A percentile compares a stretch with the other conserved stretches of the same genome.
phyloP scores from a whole-genome alignment of 1,140 invertebrate species.

The Drosophila hydei region DNA sequence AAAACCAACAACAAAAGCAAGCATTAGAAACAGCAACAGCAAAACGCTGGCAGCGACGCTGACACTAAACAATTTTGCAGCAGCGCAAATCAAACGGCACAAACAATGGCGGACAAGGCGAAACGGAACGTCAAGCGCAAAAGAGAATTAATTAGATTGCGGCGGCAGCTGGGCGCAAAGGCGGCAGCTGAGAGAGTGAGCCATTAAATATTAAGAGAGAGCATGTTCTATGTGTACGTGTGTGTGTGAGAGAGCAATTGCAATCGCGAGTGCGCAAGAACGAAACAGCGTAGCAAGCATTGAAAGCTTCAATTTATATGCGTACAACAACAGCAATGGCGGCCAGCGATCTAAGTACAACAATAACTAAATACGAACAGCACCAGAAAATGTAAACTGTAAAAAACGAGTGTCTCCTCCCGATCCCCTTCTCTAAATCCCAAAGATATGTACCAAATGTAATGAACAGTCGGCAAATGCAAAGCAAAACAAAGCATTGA shows the following conservation, averaged over 20 bases:
- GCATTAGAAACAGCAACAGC: conserved; percentile 22
- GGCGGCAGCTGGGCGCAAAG: conserved; percentile 69
- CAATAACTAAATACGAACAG: conserved; percentile 17
- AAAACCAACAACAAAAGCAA: conserved; percentile 9
- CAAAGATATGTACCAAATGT: conserved; percentile 58
- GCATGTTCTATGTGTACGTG: background rate
- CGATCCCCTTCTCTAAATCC: background rate
- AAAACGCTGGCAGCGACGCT: conserved; percentile 32
- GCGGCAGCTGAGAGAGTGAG: conserved; percentile 52
- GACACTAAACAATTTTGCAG: conserved; percentile 40
- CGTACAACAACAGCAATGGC: conserved; percentile 29
- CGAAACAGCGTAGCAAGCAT: conserved; percentile 25
- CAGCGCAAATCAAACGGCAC: conserved; percentile 54
- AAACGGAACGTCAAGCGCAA: conserved; percentile 45
- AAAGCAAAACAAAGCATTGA: conserved; percentile 66
- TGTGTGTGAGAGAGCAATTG: background rate
- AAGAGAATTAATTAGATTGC: conserved; percentile 78
- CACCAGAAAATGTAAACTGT: conserved; percentile 8
- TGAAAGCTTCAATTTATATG: conserved; percentile 34
- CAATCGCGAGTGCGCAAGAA: conserved; percentile 60
- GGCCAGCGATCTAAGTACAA: conserved; percentile 32
- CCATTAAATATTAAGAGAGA: conserved; percentile 15
- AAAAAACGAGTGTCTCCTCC: conserved; percentile 3
- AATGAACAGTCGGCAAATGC: conserved; percentile 63
- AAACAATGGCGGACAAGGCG: conserved; percentile 63